Base-by-base conservation (phyloP, 2,113 vertebrate genomes). In the Alligator sinensis region DNA sequence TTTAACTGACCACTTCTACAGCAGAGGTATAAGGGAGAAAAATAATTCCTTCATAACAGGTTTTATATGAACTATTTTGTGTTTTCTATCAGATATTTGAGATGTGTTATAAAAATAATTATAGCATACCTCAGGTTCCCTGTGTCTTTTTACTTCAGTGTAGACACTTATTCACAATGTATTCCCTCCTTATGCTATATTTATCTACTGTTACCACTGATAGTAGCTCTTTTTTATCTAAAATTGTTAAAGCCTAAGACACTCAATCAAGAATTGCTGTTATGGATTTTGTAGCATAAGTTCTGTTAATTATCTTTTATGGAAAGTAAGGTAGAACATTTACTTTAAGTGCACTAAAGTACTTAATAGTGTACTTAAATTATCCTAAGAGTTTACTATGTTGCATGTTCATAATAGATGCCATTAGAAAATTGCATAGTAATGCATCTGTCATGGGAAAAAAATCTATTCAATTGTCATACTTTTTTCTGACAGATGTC, bases 231-330 rank as follows among this genome's bases (percentile, higher is more conserved):
- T 57, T 70, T 78, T 47, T 66, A 77, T 89, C 62, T 88, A 90
- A 90, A 90, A 90, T 83, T 87, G 63, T 77, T 61, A 79, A 92
- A 93, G 78, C 59, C 61, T 77, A 47, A 91, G 80, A 91, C 27
- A 83, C 25, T 94, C 74, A 88, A 27, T 93, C 95, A 94, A 85
- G n/a, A 93, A 27, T n/a, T 76, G 76, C 74, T n/a, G 21, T 90
- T 95, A 95, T 92, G 70, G 66, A 96, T 94, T 47, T 92, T 91
- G 84, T 94, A 8, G 1, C 30, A 70, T 91, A 94, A 85, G 19
- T 93, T 92, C 78, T 95, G 59, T 91, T 96, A 82, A 95, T 94
- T 93, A 78, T 80, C 82, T 95, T 94, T 94, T 89, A 95, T 91
- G 89, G 61, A 76, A 25, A 57, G 4, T 64, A 80, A 80, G 19